Conservation (phyloP, 2,888 invertebrate species). For the Nezara viridula region DNA sequence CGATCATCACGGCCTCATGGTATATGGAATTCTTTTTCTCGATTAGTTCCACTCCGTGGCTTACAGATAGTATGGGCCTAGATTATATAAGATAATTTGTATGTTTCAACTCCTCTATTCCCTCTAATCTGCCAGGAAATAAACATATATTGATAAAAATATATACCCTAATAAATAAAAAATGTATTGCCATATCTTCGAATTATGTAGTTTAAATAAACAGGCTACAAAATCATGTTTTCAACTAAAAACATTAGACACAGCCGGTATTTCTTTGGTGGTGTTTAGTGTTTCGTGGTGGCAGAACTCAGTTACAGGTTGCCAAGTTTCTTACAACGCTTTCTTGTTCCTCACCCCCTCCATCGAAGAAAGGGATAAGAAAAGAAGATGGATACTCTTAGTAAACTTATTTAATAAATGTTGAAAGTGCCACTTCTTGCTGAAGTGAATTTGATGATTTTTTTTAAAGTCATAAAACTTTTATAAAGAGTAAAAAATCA, state of each 20-base stretch:
- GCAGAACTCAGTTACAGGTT: neutral
- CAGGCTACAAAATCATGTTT: no score
- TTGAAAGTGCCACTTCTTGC: slow-evolving; percentile 7
- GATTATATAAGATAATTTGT: no score
- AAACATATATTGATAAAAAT: no score
- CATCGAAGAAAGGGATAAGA: neutral
- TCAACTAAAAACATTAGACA: neutral
- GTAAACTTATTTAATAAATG: slow-evolving; percentile 21
- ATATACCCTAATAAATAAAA: no score
- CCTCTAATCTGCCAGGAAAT: no score
- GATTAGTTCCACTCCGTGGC: no score
- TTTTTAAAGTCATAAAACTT: neutral
- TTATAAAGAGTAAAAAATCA: neutral
- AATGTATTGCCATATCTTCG: no score
- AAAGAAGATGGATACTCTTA: slow-evolving; percentile 20
- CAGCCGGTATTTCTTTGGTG: neutral
- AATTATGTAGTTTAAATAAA: no score
- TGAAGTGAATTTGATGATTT: neutral
- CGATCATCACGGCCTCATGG: no score
- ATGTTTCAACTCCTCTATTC: no score
- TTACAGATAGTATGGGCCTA: no score
- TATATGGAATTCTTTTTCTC: no score
- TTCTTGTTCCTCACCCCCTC: neutral
- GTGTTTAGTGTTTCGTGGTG: neutral
- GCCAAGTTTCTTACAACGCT: slow-evolving; percentile 30